Evolutionary conservation across 2,797 vertebrate species (phyloP).

Genomic region (Coreius guichenoti): DNA sequence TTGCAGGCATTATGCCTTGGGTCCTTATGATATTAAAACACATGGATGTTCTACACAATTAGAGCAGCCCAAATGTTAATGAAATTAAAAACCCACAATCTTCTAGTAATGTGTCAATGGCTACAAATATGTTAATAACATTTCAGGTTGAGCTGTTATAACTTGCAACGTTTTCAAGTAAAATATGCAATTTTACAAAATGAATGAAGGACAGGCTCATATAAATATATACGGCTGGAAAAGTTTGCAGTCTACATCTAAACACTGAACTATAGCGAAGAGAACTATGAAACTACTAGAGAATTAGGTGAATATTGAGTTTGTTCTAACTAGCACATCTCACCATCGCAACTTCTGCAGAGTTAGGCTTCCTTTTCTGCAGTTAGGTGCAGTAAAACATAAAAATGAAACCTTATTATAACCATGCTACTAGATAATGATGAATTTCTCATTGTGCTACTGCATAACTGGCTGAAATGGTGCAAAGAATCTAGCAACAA

Average conservation of each 20-base stretch:
- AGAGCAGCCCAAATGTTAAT: not conserved
- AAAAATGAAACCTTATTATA: not conserved
- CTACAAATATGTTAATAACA: not conserved
- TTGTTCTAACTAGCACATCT: constrained; percentile 9
- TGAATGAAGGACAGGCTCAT: not conserved
- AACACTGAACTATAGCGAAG: not conserved
- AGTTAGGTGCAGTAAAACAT: constrained; percentile 25
- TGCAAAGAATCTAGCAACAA: not conserved
- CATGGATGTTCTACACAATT: not conserved
- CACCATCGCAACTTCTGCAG: constrained; percentile 49
- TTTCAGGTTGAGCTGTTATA: not conserved
- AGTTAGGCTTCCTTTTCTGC: constrained; percentile 55
- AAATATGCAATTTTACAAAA: not conserved
- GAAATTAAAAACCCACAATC: not conserved
- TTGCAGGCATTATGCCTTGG: not conserved
- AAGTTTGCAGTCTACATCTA: constrained; percentile 1
- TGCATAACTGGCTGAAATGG: not conserved
- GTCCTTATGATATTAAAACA: not conserved
- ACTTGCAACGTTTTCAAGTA: not conserved
- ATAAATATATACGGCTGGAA: not conserved
- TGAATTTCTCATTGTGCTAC: not conserved
- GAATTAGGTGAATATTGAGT: not conserved
- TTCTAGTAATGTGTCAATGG: not conserved
- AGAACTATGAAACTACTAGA: not conserved
- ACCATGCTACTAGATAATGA: not conserved